A percentile compares a stretch with the other conserved stretches of the same genome.
Conservation (phyloP, 2,113 vertebrate genomes). For the Lepisosteus oculatus region DNA sequence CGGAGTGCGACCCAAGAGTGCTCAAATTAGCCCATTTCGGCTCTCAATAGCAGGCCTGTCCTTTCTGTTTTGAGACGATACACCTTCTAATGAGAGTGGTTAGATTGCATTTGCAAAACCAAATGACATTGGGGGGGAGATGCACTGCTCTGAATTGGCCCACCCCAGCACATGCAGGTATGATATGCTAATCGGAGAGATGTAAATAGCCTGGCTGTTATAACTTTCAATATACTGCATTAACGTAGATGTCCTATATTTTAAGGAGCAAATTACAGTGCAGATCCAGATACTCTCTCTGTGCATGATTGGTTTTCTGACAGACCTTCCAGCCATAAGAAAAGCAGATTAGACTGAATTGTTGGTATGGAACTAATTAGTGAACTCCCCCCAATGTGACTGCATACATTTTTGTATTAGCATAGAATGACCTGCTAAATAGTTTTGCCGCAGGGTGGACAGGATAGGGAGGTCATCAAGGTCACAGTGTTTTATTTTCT, state of each 20-base stretch:
- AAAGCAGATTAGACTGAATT: conserved; percentile 15
- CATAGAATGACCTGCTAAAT: conserved; percentile 1
- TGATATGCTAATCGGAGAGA: conserved; percentile 8
- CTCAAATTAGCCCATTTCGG: neutral
- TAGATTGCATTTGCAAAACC: conserved; percentile 9
- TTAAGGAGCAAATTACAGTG: conserved; percentile 7
- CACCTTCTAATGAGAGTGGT: conserved; percentile 7
- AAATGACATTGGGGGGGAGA: neutral
- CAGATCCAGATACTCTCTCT: neutral
- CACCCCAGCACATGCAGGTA: neutral
- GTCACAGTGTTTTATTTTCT: neutral
- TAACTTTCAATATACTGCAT: conserved; percentile 5
- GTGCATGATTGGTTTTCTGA: conserved; percentile 11
- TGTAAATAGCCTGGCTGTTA: conserved; percentile 6
- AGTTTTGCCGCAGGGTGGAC: neutral
- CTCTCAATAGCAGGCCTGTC: neutral
- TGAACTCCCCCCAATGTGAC: conserved; percentile 1
- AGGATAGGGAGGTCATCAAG: conserved; percentile 16
- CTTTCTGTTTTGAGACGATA: conserved; percentile 8
- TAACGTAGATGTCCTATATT: neutral
- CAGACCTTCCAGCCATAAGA: neutral
- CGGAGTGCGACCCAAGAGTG: neutral
- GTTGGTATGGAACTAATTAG: conserved; percentile 19
- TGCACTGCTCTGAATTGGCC: neutral
- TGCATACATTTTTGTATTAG: conserved; percentile 1